Evolutionary conservation across 2,113 vertebrate species (phyloP), one percentile per base, ranked within the genome.

Genomic region (Bostrychus sinensis): DNA sequence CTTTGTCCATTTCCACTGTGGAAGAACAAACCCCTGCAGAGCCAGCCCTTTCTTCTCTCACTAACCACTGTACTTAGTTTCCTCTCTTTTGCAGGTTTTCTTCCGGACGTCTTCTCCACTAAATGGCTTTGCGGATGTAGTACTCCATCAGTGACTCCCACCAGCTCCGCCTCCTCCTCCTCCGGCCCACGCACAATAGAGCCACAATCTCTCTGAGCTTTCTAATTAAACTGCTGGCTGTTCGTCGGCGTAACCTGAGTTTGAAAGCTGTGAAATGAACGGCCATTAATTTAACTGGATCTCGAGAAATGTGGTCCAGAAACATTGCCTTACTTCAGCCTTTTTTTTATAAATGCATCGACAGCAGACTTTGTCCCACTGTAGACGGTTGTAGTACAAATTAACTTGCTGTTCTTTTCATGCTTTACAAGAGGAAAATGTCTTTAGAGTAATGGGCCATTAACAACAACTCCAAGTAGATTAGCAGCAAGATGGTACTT

Each of bases 151-250:
- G 70, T 50, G 58, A 68, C 79, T 42, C 43, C 63, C 36, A 14
- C 62, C 41, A 5, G 76, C 59, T 23, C 80, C 73, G 37, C 56
- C 60, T 70, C 67, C 71, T 42, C 59, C 56, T 69, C 67, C 61
- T 56, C 38, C 14, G 60, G 19, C 22, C 58, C 26, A 57, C 53
- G 38, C 42, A 81, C 64, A 72, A 78, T 16, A 48, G 53, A 73
- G 54, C 68, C 56, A 57, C 62, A 57, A 65, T 59, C 64, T 81
- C 72, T 77, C 70, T 83, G 51, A 60, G 59, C 62, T 80, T 75
- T 74, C 70, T 83, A 84, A 86, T 88, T 80, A 86, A 83, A 76
- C 76, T 10, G 55, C 74, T 64, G 70, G 39, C 70, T 70, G 68
- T 63, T 84, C 73, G 62, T 83, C 66, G 56, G 75, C 71, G 68